phyloP scores from a whole-genome alignment of 2,888 invertebrate species.

The Pheosia tremula region DNA sequence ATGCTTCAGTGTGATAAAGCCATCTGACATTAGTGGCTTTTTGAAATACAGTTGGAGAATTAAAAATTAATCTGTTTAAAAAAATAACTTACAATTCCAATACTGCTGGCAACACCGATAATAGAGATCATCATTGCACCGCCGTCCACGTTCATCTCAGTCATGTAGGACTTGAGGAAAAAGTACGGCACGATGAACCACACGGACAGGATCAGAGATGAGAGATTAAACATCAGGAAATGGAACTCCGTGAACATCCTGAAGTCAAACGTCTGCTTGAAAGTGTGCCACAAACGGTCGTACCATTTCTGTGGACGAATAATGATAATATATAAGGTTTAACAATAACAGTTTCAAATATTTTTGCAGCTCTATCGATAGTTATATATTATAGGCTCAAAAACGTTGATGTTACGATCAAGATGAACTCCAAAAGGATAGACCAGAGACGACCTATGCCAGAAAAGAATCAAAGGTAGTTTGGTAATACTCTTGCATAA shows the following conservation, averaged over 20 bases:
- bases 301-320: conserved; percentile 88
- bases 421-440: no score
- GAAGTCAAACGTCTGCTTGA: conserved; percentile 90
- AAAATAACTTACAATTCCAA: conserved; percentile 90
- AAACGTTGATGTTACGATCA: no score
- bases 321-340: not conserved
- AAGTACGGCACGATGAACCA: conserved; percentile 98
- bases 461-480: no score
- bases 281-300: conserved; percentile 86
- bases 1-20: no score
- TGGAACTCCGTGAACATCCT: conserved; percentile 91
- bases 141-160: conserved; percentile 86
- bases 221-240: conserved; percentile 92
- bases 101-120: conserved; percentile 94
- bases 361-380: no score
- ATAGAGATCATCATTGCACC: conserved; percentile 92
- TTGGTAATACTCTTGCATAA: no score
- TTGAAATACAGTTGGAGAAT: no score
- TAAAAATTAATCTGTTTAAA: no score
- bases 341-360: no score
- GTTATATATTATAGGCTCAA: no score
- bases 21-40: no score
- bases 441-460: no score
- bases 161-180: conserved; percentile 87
- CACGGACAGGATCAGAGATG: conserved; percentile 94